Conservation (phyloP, 2,888 invertebrate genomes). For the Platycnemis pennipes region DNA sequence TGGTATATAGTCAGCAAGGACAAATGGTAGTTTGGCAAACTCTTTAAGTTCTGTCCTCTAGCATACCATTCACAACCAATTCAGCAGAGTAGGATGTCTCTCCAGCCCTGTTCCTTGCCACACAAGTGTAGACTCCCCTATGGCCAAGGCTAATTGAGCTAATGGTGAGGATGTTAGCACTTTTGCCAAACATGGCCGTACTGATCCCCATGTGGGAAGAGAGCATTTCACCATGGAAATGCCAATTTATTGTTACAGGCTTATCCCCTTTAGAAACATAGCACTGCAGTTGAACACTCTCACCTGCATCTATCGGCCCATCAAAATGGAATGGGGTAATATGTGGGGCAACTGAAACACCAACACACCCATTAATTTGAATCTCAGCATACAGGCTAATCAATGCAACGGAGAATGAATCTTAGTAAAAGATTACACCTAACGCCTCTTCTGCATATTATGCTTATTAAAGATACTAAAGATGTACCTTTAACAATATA, state of each 20-base stretch:
- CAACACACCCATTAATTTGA: constrained; percentile 60
- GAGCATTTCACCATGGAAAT: constrained; percentile 74
- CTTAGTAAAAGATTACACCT: background rate
- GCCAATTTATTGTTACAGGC: constrained; percentile 75
- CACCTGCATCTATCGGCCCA: constrained; percentile 75
- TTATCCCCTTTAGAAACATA: constrained; percentile 76
- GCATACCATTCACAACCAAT: constrained; percentile 68
- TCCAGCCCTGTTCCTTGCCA: constrained; percentile 84
- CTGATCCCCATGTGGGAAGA: constrained; percentile 76
- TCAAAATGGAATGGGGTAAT: constrained; percentile 76
- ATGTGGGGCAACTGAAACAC: constrained; percentile 73
- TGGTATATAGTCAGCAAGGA: background rate
- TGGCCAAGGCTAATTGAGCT: constrained; percentile 75
- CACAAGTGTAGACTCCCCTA: constrained; percentile 85
- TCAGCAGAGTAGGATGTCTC: constrained; percentile 76
- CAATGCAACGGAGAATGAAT: background rate
- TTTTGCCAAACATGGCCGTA: constrained; percentile 77
- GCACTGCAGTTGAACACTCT: constrained; percentile 76
- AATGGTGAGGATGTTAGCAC: constrained; percentile 77
- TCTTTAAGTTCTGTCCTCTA: constrained; percentile 24
- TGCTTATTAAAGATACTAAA: background rate
- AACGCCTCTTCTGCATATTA: background rate
- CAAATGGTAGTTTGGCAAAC: constrained; percentile 15
- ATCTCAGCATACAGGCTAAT: background rate
- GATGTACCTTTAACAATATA: background rate